phyloP scores from a whole-genome alignment of 2,113 vertebrate genomes.

The Talpa occidentalis region DNA sequence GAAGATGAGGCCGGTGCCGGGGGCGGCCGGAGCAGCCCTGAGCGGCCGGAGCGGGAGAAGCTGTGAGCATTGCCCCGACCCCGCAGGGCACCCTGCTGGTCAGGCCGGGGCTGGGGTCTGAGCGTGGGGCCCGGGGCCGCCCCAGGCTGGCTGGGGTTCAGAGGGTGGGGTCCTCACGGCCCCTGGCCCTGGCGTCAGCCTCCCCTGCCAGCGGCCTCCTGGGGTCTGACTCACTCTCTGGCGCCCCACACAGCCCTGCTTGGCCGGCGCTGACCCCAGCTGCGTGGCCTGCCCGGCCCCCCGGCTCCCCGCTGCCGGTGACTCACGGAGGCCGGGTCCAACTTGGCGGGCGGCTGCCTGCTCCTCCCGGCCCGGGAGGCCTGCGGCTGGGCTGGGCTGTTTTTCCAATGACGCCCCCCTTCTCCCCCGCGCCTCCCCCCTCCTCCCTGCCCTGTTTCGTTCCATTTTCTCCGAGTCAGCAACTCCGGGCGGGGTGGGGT shows the following conservation, averaged over 20 bases:
- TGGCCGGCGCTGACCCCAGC: slow-evolving; percentile 19
- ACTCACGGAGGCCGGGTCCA: slow-evolving; percentile 65
- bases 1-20: not conserved
- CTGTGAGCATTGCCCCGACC: not conserved
- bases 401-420: slow-evolving; percentile 64
- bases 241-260: not conserved
- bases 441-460: slow-evolving; percentile 51
- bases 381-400: slow-evolving; percentile 67
- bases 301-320: slow-evolving; percentile 62
- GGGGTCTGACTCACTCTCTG: slow-evolving; percentile 1
- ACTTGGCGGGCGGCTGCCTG: slow-evolving; percentile 66
- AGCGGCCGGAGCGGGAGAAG: not conserved
- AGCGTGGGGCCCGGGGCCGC: too few relatives aligned
- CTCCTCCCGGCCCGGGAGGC: slow-evolving; percentile 70
- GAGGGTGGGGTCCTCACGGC: not conserved
- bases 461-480: slow-evolving; percentile 76
- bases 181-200: not conserved
- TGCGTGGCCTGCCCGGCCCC: not conserved
- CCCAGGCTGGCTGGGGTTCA: not conserved
- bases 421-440: too few relatives aligned
- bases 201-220: not conserved
- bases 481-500: slow-evolving; percentile 55
- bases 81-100: too few relatives aligned
- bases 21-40: accelerated
- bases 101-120: not conserved